Evolutionary conservation across 2,888 invertebrate species (phyloP).

Genomic region (Drosophila ezoana): DNA sequence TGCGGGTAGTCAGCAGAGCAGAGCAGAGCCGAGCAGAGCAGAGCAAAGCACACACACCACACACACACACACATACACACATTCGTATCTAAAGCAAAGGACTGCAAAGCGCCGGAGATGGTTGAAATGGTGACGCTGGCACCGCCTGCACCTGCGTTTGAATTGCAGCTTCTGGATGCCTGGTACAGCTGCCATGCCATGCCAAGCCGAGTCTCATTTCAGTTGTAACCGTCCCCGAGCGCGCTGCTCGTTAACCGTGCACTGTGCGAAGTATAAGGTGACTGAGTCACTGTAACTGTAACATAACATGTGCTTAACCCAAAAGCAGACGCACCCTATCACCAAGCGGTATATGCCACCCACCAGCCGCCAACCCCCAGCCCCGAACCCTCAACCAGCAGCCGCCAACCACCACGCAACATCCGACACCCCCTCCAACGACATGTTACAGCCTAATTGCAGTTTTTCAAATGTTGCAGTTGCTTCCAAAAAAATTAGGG

Average conservation of each 20-base stretch:
- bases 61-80: slow-evolving; percentile 2
- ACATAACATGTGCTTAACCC: slow-evolving; percentile 72
- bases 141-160: slow-evolving; percentile 55
- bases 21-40: slow-evolving; percentile 7
- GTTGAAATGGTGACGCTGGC: slow-evolving; percentile 41
- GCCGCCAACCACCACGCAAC: not conserved
- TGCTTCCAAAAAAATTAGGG: slow-evolving; percentile 74
- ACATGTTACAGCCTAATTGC: slow-evolving; percentile 67
- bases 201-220: slow-evolving; percentile 47
- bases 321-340: slow-evolving; percentile 55
- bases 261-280: slow-evolving; percentile 45
- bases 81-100: slow-evolving; percentile 14
- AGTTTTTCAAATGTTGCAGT: slow-evolving; percentile 70
- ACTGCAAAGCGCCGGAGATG: slow-evolving; percentile 34
- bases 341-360: slow-evolving; percentile 16
- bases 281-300: slow-evolving; percentile 56
- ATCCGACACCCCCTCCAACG: slow-evolving; percentile 24
- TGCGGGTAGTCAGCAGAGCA: slow-evolving; percentile 46
- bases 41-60: slow-evolving; percentile 19
- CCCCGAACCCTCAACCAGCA: not conserved
- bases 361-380: not conserved
- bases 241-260: slow-evolving; percentile 46
- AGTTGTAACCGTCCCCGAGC: slow-evolving; percentile 29
- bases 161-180: slow-evolving; percentile 48
- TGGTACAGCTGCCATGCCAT: slow-evolving; percentile 21